A percentile compares a stretch with the other conserved stretches of the same genome.
Conservation (phyloP, 2,113 vertebrate species). For the Irena cyanogastra region DNA sequence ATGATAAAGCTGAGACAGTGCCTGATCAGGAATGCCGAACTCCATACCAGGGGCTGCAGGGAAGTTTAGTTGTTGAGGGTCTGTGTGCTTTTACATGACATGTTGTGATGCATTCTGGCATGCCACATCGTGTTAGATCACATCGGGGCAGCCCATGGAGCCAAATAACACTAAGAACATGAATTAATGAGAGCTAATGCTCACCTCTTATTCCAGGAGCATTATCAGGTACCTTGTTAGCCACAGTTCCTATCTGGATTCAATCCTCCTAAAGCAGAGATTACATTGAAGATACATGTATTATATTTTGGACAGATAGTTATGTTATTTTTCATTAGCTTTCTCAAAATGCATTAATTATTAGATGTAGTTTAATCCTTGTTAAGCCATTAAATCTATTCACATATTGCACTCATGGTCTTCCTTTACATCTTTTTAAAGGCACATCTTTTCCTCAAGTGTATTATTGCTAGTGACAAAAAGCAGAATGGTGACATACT, state of each 20-base stretch:
- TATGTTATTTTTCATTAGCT: not conserved
- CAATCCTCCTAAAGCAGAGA: not conserved
- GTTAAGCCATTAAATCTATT: not conserved
- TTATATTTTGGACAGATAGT: not conserved
- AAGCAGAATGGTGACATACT: not conserved
- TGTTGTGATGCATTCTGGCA: not conserved
- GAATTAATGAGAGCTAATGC: constrained; percentile 31
- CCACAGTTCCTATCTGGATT: not conserved
- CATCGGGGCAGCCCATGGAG: not conserved
- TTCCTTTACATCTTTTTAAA: not conserved
- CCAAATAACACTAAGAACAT: not conserved
- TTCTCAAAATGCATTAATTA: not conserved
- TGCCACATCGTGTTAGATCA: constrained; percentile 45
- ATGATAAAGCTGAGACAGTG: not conserved
- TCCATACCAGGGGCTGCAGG: not conserved
- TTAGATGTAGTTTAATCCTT: not conserved
- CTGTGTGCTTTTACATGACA: not conserved
- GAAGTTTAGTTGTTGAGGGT: not conserved
- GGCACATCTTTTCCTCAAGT: not conserved
- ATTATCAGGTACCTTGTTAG: constrained; percentile 9
- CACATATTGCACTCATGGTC: not conserved
- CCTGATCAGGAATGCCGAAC: not conserved
- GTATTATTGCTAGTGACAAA: not conserved
- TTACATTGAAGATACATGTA: not conserved
- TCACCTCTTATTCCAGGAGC: not conserved